phyloP scores from a whole-genome alignment of 2,797 vertebrate genomes.

The Orientallactaga sibirica region DNA sequence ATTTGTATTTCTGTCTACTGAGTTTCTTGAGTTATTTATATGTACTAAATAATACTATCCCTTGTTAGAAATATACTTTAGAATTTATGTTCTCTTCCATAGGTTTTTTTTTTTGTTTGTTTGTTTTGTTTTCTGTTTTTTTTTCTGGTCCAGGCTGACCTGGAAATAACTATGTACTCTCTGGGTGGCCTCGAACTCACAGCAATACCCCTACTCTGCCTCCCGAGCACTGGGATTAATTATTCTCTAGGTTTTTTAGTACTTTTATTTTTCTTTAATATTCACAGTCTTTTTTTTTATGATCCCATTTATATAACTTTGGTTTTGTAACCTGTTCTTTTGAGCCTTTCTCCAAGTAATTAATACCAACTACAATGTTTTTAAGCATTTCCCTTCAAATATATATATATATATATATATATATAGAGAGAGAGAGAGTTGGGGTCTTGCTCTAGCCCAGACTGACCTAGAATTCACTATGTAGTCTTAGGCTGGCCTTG shows the following conservation, averaged over 20 bases:
- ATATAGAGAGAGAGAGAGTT: too few relatives aligned
- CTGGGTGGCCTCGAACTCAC: too few relatives aligned
- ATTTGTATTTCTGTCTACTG: not conserved
- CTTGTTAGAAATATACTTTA: not conserved
- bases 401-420: too few relatives aligned
- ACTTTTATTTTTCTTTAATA: not conserved
- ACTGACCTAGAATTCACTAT: too few relatives aligned
- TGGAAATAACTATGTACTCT: too few relatives aligned
- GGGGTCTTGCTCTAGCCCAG: too few relatives aligned
- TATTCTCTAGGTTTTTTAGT: not conserved
- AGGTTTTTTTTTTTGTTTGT: not conserved
- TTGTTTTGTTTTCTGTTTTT: too few relatives aligned
- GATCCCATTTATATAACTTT: not conserved
- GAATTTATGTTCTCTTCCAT: not conserved
- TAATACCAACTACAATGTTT: not conserved
- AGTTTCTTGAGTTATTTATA: not conserved
- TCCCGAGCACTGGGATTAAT: too few relatives aligned
- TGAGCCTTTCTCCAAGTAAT: not conserved
- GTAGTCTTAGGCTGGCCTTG: too few relatives aligned
- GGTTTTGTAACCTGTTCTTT: not conserved
- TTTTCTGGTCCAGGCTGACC: too few relatives aligned
- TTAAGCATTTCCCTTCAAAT: not conserved
- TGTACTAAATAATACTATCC: not conserved
- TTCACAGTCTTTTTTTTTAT: not conserved
- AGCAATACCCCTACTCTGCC: too few relatives aligned